Base-by-base conservation (phyloP, 2,113 vertebrate species). In the Sterna hirundo region DNA sequence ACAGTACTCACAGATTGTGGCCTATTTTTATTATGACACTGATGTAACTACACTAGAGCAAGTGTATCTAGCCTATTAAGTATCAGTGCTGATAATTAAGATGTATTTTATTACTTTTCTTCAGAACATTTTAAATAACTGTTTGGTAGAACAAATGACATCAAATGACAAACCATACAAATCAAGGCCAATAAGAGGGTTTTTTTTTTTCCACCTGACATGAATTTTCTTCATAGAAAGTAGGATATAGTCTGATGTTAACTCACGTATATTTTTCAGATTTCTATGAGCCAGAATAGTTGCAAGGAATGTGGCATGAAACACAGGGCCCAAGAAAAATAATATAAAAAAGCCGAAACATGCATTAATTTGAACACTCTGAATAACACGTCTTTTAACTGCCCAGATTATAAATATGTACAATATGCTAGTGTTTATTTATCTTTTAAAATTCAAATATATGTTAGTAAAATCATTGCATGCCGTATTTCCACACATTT, bases 371-470 rank as follows among this genome's bases (percentile, higher is more conserved):
- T 89, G 46, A 97, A 90, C 68, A 94, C 71, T 86, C 38, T 78
- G 77, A 92, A 84, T 60, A 82, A 95, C 83, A 94, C 2, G 0
- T 38, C 65, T 38, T 97, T 87, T 89, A 94, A 81, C 86, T 92
- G 88, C 62, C 25, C 78, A 82, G 91, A 62, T 93, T 68, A 76
- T n/a, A 85, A 95, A 95, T 61, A 75, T 78, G 90, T 40, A 77
- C 44, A 93, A 68, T 46, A 92, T 8, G 54, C 15, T 47, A 61
- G 27, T 52, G 49, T 93, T 97, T 92, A 88, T 79, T 97, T 93
- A 85, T 93, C 10, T 75, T 92, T 96, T 72, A 88, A 54, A 97
- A 96, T 89, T 79, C 77, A 97, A 93, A 90, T 72, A 89, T 27
- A 86, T 76, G 66, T 95, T 97, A 93, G 82, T 54, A 92, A 95